Evolutionary conservation across 2,888 invertebrate genomes (phyloP).

Genomic region (Chloromyia formosa): DNA sequence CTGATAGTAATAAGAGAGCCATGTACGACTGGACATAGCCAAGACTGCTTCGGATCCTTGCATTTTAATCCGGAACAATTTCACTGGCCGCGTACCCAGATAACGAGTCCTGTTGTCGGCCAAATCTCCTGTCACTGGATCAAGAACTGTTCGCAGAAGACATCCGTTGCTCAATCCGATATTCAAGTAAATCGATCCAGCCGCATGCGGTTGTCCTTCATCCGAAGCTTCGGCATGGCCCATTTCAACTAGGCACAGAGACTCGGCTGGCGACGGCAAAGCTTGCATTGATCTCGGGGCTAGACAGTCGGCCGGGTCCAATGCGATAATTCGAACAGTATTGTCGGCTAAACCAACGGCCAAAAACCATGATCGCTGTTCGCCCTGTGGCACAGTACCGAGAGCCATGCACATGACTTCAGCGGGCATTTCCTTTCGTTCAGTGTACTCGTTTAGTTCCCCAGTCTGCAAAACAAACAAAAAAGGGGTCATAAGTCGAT

Average conservation of each 20-base stretch:
- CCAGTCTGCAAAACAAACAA: slow-evolving; percentile 77
- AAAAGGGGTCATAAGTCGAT: not conserved
- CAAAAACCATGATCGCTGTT: slow-evolving; percentile 93
- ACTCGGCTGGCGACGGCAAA: slow-evolving; percentile 94
- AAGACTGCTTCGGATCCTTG: slow-evolving; percentile 96
- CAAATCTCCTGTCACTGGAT: slow-evolving; percentile 94
- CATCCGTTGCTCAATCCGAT: slow-evolving; percentile 98
- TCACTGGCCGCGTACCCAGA: slow-evolving; percentile 93
- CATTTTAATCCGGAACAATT: slow-evolving; percentile 94
- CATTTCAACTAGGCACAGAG: slow-evolving; percentile 96
- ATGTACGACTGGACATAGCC: slow-evolving; percentile 97
- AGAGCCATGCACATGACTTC: slow-evolving; percentile 99
- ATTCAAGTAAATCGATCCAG: slow-evolving; percentile 88
- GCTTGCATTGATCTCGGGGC: slow-evolving; percentile 97
- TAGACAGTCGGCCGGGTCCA: slow-evolving; percentile 95
- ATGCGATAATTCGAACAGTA: slow-evolving; percentile 95
- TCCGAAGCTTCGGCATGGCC: slow-evolving; percentile 72
- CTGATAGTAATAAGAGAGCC: slow-evolving; percentile 98
- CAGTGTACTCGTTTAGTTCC: slow-evolving; percentile 97
- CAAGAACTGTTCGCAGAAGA: slow-evolving; percentile 89
- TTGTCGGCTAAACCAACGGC: slow-evolving; percentile 96
- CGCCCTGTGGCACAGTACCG: slow-evolving; percentile 93
- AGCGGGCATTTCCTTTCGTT: slow-evolving; percentile 93
- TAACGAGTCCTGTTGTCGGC: slow-evolving; percentile 97
- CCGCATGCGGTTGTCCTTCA: slow-evolving; percentile 68